Conservation (phyloP, 2,888 invertebrate species). For the Nymphalis polychloros region DNA sequence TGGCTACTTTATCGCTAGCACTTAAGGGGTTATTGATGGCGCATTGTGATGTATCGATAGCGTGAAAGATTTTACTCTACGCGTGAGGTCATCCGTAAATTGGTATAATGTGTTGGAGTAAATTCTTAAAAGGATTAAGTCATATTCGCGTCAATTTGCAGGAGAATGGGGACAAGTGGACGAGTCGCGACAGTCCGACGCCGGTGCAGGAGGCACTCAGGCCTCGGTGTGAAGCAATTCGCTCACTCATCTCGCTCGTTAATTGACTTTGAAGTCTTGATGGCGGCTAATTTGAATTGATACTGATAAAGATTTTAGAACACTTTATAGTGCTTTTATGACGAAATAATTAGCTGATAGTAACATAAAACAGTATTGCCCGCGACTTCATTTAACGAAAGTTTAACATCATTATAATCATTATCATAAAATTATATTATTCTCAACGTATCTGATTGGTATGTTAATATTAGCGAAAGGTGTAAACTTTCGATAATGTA, state of each 20-base stretch:
- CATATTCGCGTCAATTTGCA: constrained; percentile 67
- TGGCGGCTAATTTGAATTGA: constrained; percentile 31
- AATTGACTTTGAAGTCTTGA: constrained; percentile 49
- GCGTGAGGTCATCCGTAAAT: constrained; percentile 62
- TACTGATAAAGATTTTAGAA: constrained; percentile 25
- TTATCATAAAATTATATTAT: not conserved
- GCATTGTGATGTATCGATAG: constrained; percentile 35
- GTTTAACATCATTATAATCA: not conserved
- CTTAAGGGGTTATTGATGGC: constrained; percentile 41
- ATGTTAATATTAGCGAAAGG: too few species aligned
- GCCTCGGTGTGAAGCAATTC: constrained; percentile 37
- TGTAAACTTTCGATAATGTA: too few species aligned
- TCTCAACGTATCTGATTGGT: not conserved
- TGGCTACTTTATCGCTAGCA: constrained; percentile 32
- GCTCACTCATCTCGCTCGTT: constrained; percentile 48
- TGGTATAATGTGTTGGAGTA: constrained; percentile 51
- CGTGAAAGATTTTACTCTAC: constrained; percentile 32
- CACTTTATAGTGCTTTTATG: constrained; percentile 21
- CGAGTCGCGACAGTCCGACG: constrained; percentile 61
- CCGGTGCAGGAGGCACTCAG: constrained; percentile 42
- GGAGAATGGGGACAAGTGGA: constrained; percentile 73
- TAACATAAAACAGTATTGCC: not conserved
- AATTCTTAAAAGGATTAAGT: constrained; percentile 74
- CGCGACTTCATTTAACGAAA: not conserved
- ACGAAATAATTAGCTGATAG: constrained; percentile 12